phyloP scores from a whole-genome alignment of 2,113 vertebrate species.

The Centropus unirufus region DNA sequence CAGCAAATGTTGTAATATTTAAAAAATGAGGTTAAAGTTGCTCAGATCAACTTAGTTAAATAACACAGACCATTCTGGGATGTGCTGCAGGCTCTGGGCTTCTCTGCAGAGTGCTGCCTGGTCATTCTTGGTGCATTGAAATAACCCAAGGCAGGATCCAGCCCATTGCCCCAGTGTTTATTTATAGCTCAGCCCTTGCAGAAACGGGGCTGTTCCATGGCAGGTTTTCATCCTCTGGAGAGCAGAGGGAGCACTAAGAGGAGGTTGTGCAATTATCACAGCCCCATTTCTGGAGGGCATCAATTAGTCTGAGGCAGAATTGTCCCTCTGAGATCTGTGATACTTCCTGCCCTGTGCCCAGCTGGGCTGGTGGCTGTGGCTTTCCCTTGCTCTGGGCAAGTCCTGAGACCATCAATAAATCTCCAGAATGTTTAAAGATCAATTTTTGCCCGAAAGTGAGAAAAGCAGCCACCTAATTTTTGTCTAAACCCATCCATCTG shows the following conservation, averaged over 20 bases:
- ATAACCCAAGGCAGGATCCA: not conserved
- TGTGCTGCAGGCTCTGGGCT: not conserved
- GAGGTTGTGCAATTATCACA: not conserved
- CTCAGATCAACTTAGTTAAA: not conserved
- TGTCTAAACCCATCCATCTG: not conserved
- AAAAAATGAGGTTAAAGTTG: not conserved
- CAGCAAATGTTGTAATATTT: not conserved
- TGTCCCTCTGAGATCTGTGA: fast-evolving
- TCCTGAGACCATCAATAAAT: fast-evolving
- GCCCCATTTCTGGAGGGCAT: not conserved
- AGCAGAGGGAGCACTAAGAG: not conserved
- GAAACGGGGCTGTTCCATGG: not conserved
- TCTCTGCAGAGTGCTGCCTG: fast-evolving
- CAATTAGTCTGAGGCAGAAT: not conserved
- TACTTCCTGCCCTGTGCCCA: not conserved
- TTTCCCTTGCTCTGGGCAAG: not conserved
- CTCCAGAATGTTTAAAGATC: not conserved
- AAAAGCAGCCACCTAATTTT: not conserved
- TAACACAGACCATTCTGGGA: not conserved
- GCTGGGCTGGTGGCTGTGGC: not conserved
- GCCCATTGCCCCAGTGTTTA: not conserved
- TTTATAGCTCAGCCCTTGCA: not conserved
- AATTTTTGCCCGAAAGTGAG: not conserved
- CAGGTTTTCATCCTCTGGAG: not conserved
- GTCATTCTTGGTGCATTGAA: fast-evolving